Conservation (phyloP, 2,113 vertebrate species). For the Brachirus orientalis region DNA sequence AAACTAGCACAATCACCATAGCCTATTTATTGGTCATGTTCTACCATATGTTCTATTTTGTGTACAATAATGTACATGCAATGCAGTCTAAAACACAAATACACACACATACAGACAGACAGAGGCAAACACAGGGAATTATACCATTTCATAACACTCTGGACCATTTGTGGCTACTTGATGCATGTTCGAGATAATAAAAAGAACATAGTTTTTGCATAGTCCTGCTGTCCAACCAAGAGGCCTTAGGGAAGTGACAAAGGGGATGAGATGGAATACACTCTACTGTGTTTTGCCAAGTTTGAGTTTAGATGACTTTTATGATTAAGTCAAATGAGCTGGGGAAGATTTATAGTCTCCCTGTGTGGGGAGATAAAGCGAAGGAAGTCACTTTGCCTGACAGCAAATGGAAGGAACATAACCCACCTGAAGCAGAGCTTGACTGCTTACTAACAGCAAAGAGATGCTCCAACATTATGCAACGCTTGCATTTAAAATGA, state of each 20-base stretch:
- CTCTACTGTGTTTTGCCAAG: slow-evolving; percentile 70
- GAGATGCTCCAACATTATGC: background rate
- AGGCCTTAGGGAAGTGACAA: slow-evolving; percentile 49
- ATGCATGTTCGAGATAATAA: slow-evolving; percentile 67
- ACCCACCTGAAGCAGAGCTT: slow-evolving; percentile 66
- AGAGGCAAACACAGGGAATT: background rate
- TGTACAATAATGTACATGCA: too few species aligned
- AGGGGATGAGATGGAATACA: slow-evolving; percentile 29
- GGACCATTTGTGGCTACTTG: slow-evolving; percentile 44
- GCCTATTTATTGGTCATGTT: too few species aligned
- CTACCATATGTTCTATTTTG: too few species aligned
- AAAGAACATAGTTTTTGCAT: slow-evolving; percentile 61
- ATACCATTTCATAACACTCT: slow-evolving; percentile 18
- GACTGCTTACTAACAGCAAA: slow-evolving; percentile 26
- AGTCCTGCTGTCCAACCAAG: slow-evolving; percentile 35
- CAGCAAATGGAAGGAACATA: slow-evolving; percentile 73
- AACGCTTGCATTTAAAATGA: slow-evolving; percentile 26
- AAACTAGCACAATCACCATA: too few species aligned
- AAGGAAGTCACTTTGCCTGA: slow-evolving; percentile 73
- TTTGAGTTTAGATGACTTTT: slow-evolving; percentile 81
- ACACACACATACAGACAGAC: slow-evolving; percentile 20
- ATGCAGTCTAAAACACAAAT: background rate
- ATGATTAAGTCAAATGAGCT: slow-evolving; percentile 83
- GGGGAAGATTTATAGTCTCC: slow-evolving; percentile 79
- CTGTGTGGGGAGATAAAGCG: slow-evolving; percentile 81